Evolutionary conservation across 2,113 vertebrate species (phyloP).

Genomic region (Apaloderma vittatum): DNA sequence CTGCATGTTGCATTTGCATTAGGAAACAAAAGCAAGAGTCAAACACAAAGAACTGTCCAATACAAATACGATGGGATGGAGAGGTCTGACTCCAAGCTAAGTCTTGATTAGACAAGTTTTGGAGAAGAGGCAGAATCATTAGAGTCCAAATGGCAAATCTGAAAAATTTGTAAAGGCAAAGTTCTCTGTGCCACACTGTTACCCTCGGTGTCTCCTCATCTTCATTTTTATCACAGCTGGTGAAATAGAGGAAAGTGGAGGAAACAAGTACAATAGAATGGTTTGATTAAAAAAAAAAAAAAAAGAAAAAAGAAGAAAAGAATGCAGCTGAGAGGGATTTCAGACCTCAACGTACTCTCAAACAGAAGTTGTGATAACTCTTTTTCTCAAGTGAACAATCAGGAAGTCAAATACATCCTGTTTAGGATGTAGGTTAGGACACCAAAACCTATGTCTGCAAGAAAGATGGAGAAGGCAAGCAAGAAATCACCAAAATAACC

Average conservation of each 20-base stretch:
- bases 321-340: neutral
- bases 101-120: too few species aligned
- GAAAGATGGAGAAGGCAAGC: neutral
- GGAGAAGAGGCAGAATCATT: neutral
- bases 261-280: neutral
- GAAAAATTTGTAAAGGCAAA: neutral
- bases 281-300: too few species aligned
- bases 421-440: too few species aligned
- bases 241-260: neutral
- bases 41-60: too few species aligned
- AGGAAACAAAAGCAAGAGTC: neutral
- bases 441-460: neutral
- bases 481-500: neutral
- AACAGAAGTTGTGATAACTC: neutral
- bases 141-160: neutral
- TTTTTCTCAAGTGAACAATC: neutral
- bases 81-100: too few species aligned
- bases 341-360: neutral
- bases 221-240: neutral
- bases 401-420: neutral
- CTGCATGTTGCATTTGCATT: neutral
- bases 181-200: neutral
- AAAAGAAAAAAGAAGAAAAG: too few species aligned
- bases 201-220: neutral
- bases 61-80: too few species aligned